phyloP scores from a whole-genome alignment of 2,888 invertebrate species.

The Neoscelio sp. region DNA sequence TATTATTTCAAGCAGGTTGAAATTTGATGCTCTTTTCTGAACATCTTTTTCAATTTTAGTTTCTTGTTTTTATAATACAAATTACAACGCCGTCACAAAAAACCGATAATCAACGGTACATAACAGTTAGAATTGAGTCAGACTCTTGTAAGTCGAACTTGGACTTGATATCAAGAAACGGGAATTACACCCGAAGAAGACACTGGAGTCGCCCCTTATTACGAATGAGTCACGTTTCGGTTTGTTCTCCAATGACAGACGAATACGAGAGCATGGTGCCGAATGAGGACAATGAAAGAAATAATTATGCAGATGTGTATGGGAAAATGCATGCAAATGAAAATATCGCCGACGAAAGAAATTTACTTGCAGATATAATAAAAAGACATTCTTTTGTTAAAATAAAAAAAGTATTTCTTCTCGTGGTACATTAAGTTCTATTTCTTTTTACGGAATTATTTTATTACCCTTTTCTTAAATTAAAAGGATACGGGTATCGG shows the following conservation, averaged over 20 bases:
- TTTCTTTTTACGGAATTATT: too few relatives aligned
- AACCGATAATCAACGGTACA: constrained; percentile 40
- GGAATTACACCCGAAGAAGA: constrained; percentile 45
- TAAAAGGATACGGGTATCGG: background rate
- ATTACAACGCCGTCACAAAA: constrained; percentile 28
- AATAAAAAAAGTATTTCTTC: too few relatives aligned
- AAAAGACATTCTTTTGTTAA: too few relatives aligned
- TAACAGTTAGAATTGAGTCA: constrained; percentile 57
- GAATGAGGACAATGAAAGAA: constrained; percentile 21
- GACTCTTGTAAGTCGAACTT: constrained; percentile 31
- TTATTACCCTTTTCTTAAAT: too few relatives aligned
- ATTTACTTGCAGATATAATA: too few relatives aligned
- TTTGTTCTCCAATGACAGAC: constrained; percentile 16
- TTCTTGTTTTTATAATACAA: too few relatives aligned
- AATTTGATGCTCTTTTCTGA: too few relatives aligned
- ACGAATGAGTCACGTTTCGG: constrained; percentile 34
- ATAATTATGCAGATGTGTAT: constrained; percentile 23
- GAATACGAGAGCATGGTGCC: constrained; percentile 22
- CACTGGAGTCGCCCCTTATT: constrained; percentile 39
- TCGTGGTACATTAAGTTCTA: too few relatives aligned
- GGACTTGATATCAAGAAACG: constrained; percentile 48
- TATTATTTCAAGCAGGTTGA: too few relatives aligned
- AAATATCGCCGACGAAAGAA: too few relatives aligned
- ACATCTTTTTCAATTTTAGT: too few relatives aligned
- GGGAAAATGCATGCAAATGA: too few relatives aligned